A percentile compares a stretch with the other conserved stretches of the same genome.
phyloP scores from a whole-genome alignment of 2,888 invertebrate species.

The Phragmatobia fuliginosa region DNA sequence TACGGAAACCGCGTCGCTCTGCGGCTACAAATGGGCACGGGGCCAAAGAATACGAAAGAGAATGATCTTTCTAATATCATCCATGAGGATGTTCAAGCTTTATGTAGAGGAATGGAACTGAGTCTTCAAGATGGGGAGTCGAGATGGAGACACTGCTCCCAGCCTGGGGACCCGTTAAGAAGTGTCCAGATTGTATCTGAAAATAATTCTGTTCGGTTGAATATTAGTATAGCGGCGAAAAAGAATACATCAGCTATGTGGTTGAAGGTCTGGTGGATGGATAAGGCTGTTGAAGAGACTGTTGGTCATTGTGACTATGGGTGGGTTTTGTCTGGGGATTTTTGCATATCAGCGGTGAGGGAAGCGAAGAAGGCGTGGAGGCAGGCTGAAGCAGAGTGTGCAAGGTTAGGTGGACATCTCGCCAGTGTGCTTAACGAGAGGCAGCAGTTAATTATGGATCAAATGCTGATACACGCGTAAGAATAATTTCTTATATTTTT shows the following conservation, averaged over 20 bases:
- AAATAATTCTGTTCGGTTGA: constrained; percentile 84
- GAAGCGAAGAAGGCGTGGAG: constrained; percentile 87
- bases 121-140: constrained; percentile 86
- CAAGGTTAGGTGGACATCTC: constrained; percentile 88
- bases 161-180: constrained; percentile 85
- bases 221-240: constrained; percentile 76
- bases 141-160: constrained; percentile 88
- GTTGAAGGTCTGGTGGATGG: constrained; percentile 88
- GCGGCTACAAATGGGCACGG: constrained; percentile 86
- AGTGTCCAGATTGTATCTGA: constrained; percentile 88
- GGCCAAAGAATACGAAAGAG: constrained; percentile 67
- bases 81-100: constrained; percentile 70
- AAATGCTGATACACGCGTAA: constrained; percentile 89
- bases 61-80: constrained; percentile 73
- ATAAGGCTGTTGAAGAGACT: constrained; percentile 87
- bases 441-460: constrained; percentile 88
- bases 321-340: constrained; percentile 89
- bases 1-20: constrained; percentile 90
- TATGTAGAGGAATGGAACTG: constrained; percentile 87
- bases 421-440: constrained; percentile 88
- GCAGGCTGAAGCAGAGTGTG: constrained; percentile 90
- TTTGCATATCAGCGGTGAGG: constrained; percentile 89
- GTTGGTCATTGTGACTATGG: constrained; percentile 90
- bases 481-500: constrained; percentile 44
- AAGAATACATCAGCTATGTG: constrained; percentile 80